phyloP scores from a whole-genome alignment of 1,140 invertebrate genomes.

The Achatina immaculata region DNA sequence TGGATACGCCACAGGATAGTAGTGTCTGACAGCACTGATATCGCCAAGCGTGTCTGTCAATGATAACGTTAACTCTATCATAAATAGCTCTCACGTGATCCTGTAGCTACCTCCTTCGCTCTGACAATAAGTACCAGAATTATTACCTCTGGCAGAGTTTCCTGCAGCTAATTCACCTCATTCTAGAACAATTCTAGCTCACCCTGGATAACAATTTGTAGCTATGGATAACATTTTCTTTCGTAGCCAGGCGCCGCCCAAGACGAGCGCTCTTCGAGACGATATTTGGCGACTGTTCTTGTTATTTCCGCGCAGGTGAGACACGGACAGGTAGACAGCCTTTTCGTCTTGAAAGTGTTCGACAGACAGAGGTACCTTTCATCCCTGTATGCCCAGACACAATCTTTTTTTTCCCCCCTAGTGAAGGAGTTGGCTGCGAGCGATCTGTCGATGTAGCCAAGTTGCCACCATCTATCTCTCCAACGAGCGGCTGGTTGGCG shows the following conservation, averaged over 20 bases:
- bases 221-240: neutral
- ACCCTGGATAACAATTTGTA: neutral
- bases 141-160: too few species aligned
- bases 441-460: constrained; percentile 5
- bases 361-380: neutral
- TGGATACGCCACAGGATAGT: too few species aligned
- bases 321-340: constrained; percentile 12
- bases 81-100: too few species aligned
- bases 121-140: too few species aligned
- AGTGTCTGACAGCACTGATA: too few species aligned
- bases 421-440: neutral
- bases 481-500: neutral
- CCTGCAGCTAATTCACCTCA: too few species aligned
- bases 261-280: too few species aligned
- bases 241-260: neutral
- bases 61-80: too few species aligned
- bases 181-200: too few species aligned
- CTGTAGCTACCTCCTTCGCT: too few species aligned
- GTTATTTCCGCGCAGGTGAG: constrained; percentile 11
- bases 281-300: too few species aligned
- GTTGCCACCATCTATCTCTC: neutral
- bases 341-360: neutral
- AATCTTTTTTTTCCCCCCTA: neutral
- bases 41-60: too few species aligned
- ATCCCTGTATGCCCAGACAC: neutral